Evolutionary conservation across 2,888 invertebrate genomes (phyloP).

Genomic region (Nephrotoma appendiculata): DNA sequence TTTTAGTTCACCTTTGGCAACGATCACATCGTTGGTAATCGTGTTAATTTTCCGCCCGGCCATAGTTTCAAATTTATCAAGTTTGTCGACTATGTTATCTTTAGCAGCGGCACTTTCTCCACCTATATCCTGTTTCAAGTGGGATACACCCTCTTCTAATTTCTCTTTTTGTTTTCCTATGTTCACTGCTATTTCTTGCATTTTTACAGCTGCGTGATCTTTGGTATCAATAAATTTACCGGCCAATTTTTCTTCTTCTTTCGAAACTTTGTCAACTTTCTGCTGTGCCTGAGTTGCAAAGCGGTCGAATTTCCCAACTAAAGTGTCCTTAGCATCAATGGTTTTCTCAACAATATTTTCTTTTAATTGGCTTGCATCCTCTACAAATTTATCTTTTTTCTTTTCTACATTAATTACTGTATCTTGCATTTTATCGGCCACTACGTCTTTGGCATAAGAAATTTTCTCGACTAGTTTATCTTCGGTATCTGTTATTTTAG

Average conservation of each 20-base stretch:
- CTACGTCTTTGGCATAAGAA: neutral
- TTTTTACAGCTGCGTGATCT: neutral
- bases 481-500: neutral
- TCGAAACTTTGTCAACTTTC: neutral
- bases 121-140: too few species aligned
- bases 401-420: neutral
- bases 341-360: neutral
- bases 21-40: too few species aligned
- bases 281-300: neutral
- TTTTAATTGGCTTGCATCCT: neutral
- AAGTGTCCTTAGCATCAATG: neutral
- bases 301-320: neutral
- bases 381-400: neutral
- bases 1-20: too few species aligned
- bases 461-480: neutral
- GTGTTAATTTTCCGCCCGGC: too few species aligned
- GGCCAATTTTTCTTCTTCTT: neutral
- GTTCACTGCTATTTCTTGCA: too few species aligned
- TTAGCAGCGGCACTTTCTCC: too few species aligned
- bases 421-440: neutral
- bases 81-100: too few species aligned
- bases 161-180: too few species aligned
- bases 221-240: neutral
- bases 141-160: too few species aligned
- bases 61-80: too few species aligned